Evolutionary conservation across 2,888 invertebrate genomes (phyloP).

Genomic region (Nymphalis urticae): DNA sequence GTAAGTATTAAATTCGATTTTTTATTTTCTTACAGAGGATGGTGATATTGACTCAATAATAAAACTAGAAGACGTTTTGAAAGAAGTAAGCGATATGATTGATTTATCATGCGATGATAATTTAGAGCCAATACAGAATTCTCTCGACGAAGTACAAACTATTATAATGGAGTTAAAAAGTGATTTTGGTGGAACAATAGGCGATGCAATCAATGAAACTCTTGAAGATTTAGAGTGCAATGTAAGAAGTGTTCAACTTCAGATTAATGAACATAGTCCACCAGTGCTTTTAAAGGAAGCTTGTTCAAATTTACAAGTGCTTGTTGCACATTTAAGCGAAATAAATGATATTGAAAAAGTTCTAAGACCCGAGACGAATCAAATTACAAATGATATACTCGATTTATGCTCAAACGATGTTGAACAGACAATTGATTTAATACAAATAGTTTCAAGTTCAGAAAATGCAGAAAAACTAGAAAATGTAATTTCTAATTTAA

Average conservation of each 20-base stretch:
- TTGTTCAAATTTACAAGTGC: constrained; percentile 65
- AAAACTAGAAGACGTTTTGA: constrained; percentile 56
- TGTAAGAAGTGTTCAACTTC: constrained; percentile 75
- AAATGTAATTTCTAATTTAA: constrained; percentile 50
- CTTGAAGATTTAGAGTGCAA: constrained; percentile 78
- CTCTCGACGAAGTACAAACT: constrained; percentile 73
- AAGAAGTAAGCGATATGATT: constrained; percentile 61
- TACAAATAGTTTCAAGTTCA: constrained; percentile 63
- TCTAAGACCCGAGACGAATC: not conserved
- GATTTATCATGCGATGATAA: constrained; percentile 49
- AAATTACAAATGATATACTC: constrained; percentile 45
- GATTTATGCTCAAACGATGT: constrained; percentile 57
- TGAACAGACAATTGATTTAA: constrained; percentile 59
- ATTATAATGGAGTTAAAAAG: constrained; percentile 72
- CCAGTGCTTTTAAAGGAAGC: constrained; percentile 67
- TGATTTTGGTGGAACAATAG: constrained; percentile 61
- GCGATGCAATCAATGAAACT: constrained; percentile 72
- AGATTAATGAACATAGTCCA: constrained; percentile 69
- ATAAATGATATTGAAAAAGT: constrained; percentile 47
- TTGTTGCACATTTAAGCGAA: constrained; percentile 62
- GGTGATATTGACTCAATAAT: constrained; percentile 50
- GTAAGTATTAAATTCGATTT: not conserved
- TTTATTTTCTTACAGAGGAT: constrained; percentile 45
- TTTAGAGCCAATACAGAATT: constrained; percentile 58
- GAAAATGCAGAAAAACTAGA: constrained; percentile 46